Evolutionary conservation across 2,888 invertebrate species (phyloP).

Genomic region (Iselma pallidipennis): DNA sequence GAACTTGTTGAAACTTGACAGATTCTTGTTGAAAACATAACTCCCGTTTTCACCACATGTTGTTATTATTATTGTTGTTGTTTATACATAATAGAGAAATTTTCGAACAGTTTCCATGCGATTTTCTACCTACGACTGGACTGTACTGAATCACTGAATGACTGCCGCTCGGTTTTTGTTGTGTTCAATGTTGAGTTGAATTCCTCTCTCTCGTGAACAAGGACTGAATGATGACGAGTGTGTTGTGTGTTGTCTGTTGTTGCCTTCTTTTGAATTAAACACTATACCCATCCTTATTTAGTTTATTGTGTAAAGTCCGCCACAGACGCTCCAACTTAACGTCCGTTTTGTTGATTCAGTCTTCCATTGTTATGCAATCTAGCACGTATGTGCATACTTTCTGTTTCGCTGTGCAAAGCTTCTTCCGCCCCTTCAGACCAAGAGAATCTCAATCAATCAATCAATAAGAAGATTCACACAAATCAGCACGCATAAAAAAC

Average conservation of each 20-base stretch:
- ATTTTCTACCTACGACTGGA: slow-evolving; percentile 2
- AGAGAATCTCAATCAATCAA: too few species aligned
- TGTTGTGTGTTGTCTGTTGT: neutral
- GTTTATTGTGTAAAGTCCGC: too few species aligned
- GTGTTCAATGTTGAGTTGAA: too few species aligned
- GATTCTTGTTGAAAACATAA: neutral
- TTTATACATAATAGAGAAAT: too few species aligned
- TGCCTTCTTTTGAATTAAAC: neutral
- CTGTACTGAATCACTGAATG: neutral
- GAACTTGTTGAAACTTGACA: neutral
- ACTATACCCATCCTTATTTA: neutral
- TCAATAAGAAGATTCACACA: too few species aligned
- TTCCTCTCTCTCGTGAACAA: neutral
- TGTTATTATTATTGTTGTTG: neutral
- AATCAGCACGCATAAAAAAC: too few species aligned
- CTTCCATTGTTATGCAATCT: too few species aligned
- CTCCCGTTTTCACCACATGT: neutral
- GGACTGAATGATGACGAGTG: neutral
- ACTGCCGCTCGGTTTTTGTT: neutral
- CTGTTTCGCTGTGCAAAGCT: too few species aligned
- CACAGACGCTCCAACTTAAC: too few species aligned
- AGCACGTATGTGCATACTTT: too few species aligned
- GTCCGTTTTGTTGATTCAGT: too few species aligned
- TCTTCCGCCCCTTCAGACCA: too few species aligned
- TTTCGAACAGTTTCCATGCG: neutral